Evolutionary conservation across 1,140 invertebrate genomes (phyloP).

Genomic region (Bombus confusus): DNA sequence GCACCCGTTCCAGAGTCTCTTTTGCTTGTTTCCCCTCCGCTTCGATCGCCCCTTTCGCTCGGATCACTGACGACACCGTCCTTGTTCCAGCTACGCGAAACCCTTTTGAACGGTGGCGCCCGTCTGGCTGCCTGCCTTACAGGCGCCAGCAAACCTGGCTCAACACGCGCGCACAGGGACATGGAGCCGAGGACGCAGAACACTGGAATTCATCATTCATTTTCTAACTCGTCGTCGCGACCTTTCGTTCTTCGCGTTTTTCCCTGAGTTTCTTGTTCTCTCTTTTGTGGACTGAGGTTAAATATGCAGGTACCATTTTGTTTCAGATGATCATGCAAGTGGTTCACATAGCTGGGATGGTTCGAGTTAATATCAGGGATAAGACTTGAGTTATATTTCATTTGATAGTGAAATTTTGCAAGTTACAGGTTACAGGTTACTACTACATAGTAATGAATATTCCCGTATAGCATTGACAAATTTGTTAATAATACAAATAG

Average conservation of each 20-base stretch:
- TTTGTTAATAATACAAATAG: too few species aligned
- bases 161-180: slow-evolving; percentile 61
- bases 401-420: too few species aligned
- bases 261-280: not conserved
- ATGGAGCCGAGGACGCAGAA: slow-evolving; percentile 20
- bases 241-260: slow-evolving; percentile 2
- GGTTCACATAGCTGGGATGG: too few species aligned
- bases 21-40: slow-evolving; percentile 11
- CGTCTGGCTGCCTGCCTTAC: slow-evolving; percentile 81
- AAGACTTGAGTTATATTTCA: too few species aligned
- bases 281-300: too few species aligned
- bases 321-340: too few species aligned
- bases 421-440: too few species aligned
- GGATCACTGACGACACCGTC: slow-evolving; percentile 49
- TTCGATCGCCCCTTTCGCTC: slow-evolving; percentile 53
- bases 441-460: too few species aligned
- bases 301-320: too few species aligned
- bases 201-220: slow-evolving; percentile 57
- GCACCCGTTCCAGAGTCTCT: not conserved
- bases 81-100: slow-evolving; percentile 70
- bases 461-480: too few species aligned
- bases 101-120: slow-evolving; percentile 79
- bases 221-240: slow-evolving; percentile 51
- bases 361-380: too few species aligned
- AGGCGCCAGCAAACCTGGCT: slow-evolving; percentile 79